A percentile compares a stretch with the other conserved stretches of the same genome.
Evolutionary conservation across 2,113 vertebrate species (phyloP).

Genomic region (Epinephelus fuscoguttatus): DNA sequence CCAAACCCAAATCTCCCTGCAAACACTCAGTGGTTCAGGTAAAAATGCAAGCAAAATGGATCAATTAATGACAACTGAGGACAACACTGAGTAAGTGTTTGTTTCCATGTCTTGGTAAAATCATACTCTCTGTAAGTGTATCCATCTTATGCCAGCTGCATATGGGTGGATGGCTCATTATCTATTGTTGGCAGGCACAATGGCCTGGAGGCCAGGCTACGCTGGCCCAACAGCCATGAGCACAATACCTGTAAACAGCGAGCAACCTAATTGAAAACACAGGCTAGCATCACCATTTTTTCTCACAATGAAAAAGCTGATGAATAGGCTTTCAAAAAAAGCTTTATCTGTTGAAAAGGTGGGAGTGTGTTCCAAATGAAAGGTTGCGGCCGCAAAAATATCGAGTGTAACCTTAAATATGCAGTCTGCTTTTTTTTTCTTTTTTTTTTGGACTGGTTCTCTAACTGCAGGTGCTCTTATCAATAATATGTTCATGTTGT

Average conservation of each 20-base stretch:
- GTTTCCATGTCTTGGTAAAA: slow-evolving; percentile 76
- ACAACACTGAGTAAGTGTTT: slow-evolving; percentile 33
- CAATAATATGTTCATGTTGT: slow-evolving; percentile 4
- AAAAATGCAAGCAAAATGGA: slow-evolving; percentile 67
- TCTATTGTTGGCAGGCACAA: slow-evolving; percentile 93
- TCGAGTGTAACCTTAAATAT: slow-evolving; percentile 25
- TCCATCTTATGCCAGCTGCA: slow-evolving; percentile 86
- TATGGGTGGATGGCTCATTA: slow-evolving; percentile 92
- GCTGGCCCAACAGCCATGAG: slow-evolving; percentile 74
- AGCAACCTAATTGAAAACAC: slow-evolving; percentile 89
- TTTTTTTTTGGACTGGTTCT: slow-evolving; percentile 8
- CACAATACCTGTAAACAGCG: slow-evolving; percentile 89
- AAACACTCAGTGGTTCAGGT: slow-evolving; percentile 84
- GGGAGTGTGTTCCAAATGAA: slow-evolving; percentile 40
- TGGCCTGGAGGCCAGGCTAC: slow-evolving; percentile 83
- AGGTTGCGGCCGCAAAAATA: slow-evolving; percentile 12
- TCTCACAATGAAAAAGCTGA: slow-evolving; percentile 87
- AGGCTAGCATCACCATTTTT: slow-evolving; percentile 85
- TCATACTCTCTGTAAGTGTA: slow-evolving; percentile 38
- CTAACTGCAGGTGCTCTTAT: slow-evolving; percentile 34
- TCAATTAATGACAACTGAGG: slow-evolving; percentile 77
- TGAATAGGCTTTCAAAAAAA: slow-evolving; percentile 84
- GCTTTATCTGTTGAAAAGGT: slow-evolving; percentile 81
- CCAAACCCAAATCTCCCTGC: slow-evolving; percentile 83
- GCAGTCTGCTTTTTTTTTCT: background rate